Percentiles rank a stretch among this genome's conserved stretches.
Conservation (phyloP, 2,888 invertebrate species). For the Abscondita cerata region DNA sequence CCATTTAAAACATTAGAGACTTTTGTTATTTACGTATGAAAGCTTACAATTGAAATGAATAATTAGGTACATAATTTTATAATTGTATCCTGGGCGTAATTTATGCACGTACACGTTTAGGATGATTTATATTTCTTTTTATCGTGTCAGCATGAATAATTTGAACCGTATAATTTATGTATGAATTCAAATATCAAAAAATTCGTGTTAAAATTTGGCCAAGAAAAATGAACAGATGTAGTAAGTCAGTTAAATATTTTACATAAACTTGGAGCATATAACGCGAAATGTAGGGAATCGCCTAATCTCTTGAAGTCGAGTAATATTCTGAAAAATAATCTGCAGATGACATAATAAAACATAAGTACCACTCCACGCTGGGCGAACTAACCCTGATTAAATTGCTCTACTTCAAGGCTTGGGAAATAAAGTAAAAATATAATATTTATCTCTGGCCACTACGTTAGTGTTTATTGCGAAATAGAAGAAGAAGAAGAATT, state of each 20-base stretch:
- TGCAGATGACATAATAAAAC: conserved; percentile 39
- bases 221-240: conserved; percentile 22
- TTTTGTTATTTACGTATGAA: background rate
- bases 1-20: too few species aligned
- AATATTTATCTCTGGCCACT: conserved; percentile 41
- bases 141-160: conserved; percentile 19
- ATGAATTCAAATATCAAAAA: conserved; percentile 15
- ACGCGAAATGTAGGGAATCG: conserved; percentile 24
- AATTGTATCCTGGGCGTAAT: background rate
- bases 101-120: conserved; percentile 9
- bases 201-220: conserved; percentile 18
- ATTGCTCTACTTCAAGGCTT: conserved; percentile 38
- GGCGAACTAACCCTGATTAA: conserved; percentile 41
- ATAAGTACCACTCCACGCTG: conserved; percentile 36
- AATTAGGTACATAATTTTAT: conserved; percentile 18
- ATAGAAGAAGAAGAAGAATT: conserved; percentile 17
- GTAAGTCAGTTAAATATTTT: conserved; percentile 26
- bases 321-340: conserved; percentile 35
- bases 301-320: conserved; percentile 33
- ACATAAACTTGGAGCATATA: conserved; percentile 30
- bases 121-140: conserved; percentile 21
- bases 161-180: conserved; percentile 14
- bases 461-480: conserved; percentile 28
- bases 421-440: conserved; percentile 40
- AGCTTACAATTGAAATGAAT: conserved; percentile 20